phyloP scores from a whole-genome alignment of 1,140 invertebrate species.

The Lucilia sericata region DNA sequence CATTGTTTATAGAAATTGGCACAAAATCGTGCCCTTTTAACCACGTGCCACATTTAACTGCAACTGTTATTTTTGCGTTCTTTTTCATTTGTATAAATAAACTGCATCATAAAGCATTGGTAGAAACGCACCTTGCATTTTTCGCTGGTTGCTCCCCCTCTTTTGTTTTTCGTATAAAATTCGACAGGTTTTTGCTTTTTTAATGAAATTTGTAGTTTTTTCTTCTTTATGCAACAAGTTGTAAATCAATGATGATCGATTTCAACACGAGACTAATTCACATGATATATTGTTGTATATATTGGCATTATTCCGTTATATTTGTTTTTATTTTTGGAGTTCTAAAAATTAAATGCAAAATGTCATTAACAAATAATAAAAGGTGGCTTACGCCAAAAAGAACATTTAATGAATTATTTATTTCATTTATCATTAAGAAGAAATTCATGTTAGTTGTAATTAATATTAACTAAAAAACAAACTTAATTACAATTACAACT shows the following conservation, averaged over 20 bases:
- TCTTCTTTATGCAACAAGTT: slow-evolving; percentile 24
- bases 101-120: slow-evolving; percentile 33
- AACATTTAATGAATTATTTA: not conserved
- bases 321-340: not conserved
- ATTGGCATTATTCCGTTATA: not conserved
- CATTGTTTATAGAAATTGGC: slow-evolving; percentile 16
- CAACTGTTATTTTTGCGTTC: slow-evolving; percentile 30
- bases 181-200: slow-evolving; percentile 34
- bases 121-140: slow-evolving; percentile 38
- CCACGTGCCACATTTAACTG: slow-evolving; percentile 34
- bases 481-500: not conserved
- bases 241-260: slow-evolving; percentile 43
- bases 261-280: slow-evolving; percentile 43
- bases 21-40: slow-evolving; percentile 37
- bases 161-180: slow-evolving; percentile 6
- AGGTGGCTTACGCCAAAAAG: not conserved
- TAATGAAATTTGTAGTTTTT: no score
- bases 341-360: no score
- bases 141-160: not conserved
- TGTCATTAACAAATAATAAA: not conserved
- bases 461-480: no score
- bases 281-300: slow-evolving; percentile 30
- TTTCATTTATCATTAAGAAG: no score
- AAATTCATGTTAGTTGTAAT: no score
- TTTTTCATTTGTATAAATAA: not conserved